These are phyloP conservation scores for Drosophila pallidifrons DNA, from an alignment of 1,140 invertebrate species.

Conservation along the genomic window DNA sequence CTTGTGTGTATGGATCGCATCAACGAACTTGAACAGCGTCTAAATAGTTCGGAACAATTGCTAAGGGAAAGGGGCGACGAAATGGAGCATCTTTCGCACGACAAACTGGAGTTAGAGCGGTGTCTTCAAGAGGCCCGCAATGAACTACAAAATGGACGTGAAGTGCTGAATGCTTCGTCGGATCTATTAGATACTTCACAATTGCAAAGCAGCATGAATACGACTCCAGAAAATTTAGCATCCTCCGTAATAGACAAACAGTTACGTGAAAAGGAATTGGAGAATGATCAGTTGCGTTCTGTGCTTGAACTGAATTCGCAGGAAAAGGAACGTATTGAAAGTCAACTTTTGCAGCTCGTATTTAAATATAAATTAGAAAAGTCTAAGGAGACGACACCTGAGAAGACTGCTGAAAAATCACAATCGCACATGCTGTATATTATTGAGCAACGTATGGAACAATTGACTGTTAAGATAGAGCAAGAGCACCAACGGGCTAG, in stretches of 20 bases:
- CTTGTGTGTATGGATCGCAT: slow-evolving; percentile 53
- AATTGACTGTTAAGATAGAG: not conserved
- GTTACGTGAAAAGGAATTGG: slow-evolving; percentile 74
- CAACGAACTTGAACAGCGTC: slow-evolving; percentile 47
- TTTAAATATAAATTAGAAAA: slow-evolving; percentile 33
- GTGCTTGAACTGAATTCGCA: slow-evolving; percentile 23
- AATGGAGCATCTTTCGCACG: slow-evolving; percentile 47
- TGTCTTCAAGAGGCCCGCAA: slow-evolving; percentile 70
- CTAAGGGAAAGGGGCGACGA: slow-evolving; percentile 27
- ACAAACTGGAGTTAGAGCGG: slow-evolving; percentile 66
- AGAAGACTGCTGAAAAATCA: not conserved
- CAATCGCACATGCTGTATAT: slow-evolving; percentile 1
- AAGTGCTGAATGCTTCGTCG: slow-evolving; percentile 59
- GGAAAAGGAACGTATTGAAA: slow-evolving; percentile 24
- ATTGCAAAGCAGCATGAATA: slow-evolving; percentile 48
- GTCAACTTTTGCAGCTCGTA: slow-evolving; percentile 32
- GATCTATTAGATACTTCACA: slow-evolving; percentile 65
- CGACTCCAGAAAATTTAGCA: slow-evolving; percentile 72
- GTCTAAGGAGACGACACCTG: not conserved
- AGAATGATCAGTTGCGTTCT: slow-evolving; percentile 63
- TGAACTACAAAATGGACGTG: slow-evolving; percentile 48
- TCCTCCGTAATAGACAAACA: slow-evolving; percentile 75
- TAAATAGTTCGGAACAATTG: slow-evolving; percentile 15
- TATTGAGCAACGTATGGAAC: not conserved
- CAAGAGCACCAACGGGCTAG: slow-evolving; percentile 5